phyloP scores from a whole-genome alignment of 2,888 invertebrate species.

The Dysmachus trigonus region DNA sequence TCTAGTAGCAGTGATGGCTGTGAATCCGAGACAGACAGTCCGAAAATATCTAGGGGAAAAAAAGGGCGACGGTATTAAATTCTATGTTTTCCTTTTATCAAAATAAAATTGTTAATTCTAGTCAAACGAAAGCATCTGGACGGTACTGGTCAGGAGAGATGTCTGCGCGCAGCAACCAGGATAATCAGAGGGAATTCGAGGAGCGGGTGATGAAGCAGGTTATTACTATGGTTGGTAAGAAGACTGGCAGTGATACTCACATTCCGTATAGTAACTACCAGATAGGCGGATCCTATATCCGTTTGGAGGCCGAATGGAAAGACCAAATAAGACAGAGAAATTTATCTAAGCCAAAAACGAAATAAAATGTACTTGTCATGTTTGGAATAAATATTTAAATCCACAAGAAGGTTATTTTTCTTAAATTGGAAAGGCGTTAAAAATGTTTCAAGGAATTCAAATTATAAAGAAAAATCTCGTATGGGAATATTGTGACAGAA shows the following conservation, averaged over 20 bases:
- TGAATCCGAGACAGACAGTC: constrained; percentile 59
- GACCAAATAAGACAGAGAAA: constrained; percentile 65
- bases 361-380: background rate
- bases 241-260: constrained; percentile 59
- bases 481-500: background rate
- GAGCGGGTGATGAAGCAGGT: constrained; percentile 74
- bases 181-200: constrained; percentile 85
- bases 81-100: background rate
- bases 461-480: background rate
- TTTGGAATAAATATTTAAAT: background rate
- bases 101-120: constrained; percentile 6
- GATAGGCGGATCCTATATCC: constrained; percentile 77
- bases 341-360: constrained; percentile 42
- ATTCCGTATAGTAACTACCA: constrained; percentile 52
- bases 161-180: constrained; percentile 86
- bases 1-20: constrained; percentile 64
- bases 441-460: background rate
- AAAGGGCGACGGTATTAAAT: constrained; percentile 2
- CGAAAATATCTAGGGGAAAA: constrained; percentile 51
- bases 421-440: background rate
- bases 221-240: constrained; percentile 60
- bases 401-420: background rate
- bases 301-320: constrained; percentile 80
- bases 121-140: constrained; percentile 57
- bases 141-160: constrained; percentile 79